Base-by-base conservation (phyloP, 2,888 invertebrate species). In the Athetis lepigone region DNA sequence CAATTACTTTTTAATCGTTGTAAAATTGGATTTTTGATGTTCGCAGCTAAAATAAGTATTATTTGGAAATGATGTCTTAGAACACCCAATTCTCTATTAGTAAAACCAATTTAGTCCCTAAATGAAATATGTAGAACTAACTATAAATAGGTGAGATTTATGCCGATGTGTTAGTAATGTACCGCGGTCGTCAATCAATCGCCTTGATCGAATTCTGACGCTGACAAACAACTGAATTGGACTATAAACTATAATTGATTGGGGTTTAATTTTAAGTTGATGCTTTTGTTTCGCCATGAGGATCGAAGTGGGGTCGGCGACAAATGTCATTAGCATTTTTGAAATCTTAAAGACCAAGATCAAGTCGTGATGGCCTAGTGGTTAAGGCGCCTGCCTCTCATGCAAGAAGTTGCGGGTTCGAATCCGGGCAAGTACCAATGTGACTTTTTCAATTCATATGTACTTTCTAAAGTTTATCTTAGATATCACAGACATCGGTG, bases 111-210 rank as follows among this genome's bases (percentile, higher is more conserved):
- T 70, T 70, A 67, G 63, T 45, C 40, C 19, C 18, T 11, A 47
- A 64, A 58, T 65, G 7, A 59, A 55, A n/a, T 49, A n/a, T 0
- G 29, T n/a, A n/a, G n/a, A n/a, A 42, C 11, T 51, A 27, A 37
- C 16, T 42, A 16, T 56, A 47, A 61, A 68, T 52, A 56, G 46
- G 13, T 23, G 42, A 27, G 39, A 46, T 39, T 19, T 49, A 18
- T 29, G 23, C 43, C 23, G 29, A 58, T 19, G 52, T 36, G 29
- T 59, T 23, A 46, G 45, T 55, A 23, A 29, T 21, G 18, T 65
- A 37, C n/a, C 23, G 33, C 13, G 13, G 33, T 47, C 63, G 55
- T 76, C 58, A 79, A 85, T 85, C 81, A 82, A 80, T 83, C 84
- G 78, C 25, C 23, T 59, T 75, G 79, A 83, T 81, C 71, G 79